phyloP scores from a whole-genome alignment of 2,888 invertebrate genomes.

The Drosophila suboccidentalis region DNA sequence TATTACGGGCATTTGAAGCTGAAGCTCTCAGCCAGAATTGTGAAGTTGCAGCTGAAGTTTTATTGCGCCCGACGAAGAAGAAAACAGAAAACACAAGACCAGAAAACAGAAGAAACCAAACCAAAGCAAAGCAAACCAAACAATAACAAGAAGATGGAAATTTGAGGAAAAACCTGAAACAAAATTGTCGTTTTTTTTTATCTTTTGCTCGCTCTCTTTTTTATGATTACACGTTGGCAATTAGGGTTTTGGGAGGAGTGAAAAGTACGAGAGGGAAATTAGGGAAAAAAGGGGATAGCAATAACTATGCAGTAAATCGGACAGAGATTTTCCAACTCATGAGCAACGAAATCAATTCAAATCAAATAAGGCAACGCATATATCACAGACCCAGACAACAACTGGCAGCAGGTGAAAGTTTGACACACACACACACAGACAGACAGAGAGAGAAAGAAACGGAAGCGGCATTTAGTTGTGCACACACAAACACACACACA shows the following conservation, averaged over 20 bases:
- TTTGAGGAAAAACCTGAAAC: constrained; percentile 12
- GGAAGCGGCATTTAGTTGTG: constrained; percentile 60
- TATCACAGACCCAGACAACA: constrained; percentile 41
- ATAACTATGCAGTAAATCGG: constrained; percentile 47
- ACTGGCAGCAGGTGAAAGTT: constrained; percentile 70
- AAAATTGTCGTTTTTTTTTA: constrained; percentile 33
- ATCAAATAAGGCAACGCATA: constrained; percentile 62
- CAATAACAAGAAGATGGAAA: constrained; percentile 2
- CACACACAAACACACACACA: constrained; percentile 54
- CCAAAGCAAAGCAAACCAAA: constrained; percentile 4
- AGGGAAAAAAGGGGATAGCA: background rate
- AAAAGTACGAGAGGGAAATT: background rate
- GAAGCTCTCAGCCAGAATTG: constrained; percentile 44
- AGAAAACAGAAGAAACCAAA: constrained; percentile 13
- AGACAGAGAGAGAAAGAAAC: constrained; percentile 9
- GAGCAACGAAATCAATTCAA: constrained; percentile 66
- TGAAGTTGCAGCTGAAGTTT: constrained; percentile 38
- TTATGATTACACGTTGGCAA: constrained; percentile 39
- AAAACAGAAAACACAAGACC: constrained; percentile 16
- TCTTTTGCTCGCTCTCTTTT: constrained; percentile 4
- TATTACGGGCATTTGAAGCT: constrained; percentile 62
- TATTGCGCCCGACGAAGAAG: constrained; percentile 53
- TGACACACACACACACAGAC: constrained; percentile 19
- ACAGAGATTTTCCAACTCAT: constrained; percentile 57
- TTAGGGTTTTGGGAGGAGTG: constrained; percentile 24